These are phyloP conservation scores for Metacarcinus magister DNA, from an alignment of 2,888 invertebrate species.

Conservation along the genomic window DNA sequence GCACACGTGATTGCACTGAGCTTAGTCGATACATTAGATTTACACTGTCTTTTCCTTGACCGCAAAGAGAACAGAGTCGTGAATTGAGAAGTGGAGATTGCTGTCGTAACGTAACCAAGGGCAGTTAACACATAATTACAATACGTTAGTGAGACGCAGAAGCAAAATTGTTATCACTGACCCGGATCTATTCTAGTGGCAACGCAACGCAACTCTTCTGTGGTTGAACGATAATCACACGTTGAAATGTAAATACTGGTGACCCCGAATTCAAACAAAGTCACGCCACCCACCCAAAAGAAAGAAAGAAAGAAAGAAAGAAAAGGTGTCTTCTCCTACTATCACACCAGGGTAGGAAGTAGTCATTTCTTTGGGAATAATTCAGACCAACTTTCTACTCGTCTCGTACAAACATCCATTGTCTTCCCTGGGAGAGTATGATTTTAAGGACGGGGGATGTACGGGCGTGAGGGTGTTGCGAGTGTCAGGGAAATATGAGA, in stretches of 20 bases:
- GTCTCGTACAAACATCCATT: neutral
- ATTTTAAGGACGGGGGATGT: neutral
- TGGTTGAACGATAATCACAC: neutral
- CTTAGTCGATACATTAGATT: neutral
- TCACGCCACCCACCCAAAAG: neutral
- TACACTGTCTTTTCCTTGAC: neutral
- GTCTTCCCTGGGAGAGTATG: neutral
- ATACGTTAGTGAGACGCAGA: constrained; percentile 18
- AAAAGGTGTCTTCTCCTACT: neutral
- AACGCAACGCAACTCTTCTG: neutral
- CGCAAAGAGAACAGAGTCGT: neutral
- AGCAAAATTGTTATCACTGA: constrained; percentile 38
- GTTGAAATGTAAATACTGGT: neutral
- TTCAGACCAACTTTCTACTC: neutral
- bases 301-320: neutral
- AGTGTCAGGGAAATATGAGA: neutral
- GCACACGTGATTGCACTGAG: neutral
- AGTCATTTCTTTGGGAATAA: neutral
- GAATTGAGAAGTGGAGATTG: neutral
- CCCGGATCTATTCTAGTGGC: neutral
- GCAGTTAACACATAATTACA: neutral
- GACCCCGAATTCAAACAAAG: neutral
- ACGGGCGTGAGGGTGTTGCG: neutral
- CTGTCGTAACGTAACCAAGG: neutral
- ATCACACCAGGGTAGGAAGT: neutral